These are phyloP conservation scores for Otolemur crassicaudatus DNA, from an alignment of 2,797 vertebrate genomes.

Conservation along the genomic window DNA sequence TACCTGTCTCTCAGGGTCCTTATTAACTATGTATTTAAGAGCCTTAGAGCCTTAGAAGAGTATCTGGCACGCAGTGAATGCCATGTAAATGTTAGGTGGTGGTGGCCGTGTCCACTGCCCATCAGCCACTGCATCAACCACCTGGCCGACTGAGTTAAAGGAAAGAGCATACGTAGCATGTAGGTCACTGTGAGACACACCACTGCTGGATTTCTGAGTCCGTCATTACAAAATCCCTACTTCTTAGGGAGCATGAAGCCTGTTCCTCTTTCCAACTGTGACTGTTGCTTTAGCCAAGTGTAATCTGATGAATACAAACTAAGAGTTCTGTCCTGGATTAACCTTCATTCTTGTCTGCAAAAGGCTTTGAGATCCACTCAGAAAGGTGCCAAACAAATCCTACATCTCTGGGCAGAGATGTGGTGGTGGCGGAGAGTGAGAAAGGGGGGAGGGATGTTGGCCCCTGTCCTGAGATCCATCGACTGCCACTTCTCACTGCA, in stretches of 20 bases:
- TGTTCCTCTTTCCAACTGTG: slow-evolving; percentile 69
- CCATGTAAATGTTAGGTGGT: not conserved
- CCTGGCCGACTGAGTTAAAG: not conserved
- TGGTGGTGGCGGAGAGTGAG: not conserved
- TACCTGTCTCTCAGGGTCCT: not conserved
- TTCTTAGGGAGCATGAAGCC: slow-evolving; percentile 63
- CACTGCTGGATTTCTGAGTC: slow-evolving; percentile 1
- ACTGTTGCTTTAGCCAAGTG: slow-evolving; percentile 74
- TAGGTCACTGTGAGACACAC: not conserved
- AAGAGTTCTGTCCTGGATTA: slow-evolving; percentile 73
- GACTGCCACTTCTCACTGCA: not conserved
- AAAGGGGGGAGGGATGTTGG: not conserved
- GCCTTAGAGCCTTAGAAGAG: not conserved
- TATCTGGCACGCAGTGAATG: not conserved
- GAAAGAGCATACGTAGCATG: not conserved
- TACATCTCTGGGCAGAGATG: slow-evolving; percentile 48
- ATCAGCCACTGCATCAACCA: not conserved
- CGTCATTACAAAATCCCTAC: slow-evolving; percentile 67
- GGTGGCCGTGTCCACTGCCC: not conserved
- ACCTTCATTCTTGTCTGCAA: slow-evolving; percentile 72
- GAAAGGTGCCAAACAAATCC: slow-evolving; percentile 68
- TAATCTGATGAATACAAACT: slow-evolving; percentile 79
- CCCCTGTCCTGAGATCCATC: not conserved
- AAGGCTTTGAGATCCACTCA: slow-evolving; percentile 66
- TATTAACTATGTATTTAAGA: not conserved